Conservation (phyloP, 1,140 invertebrate genomes). For the Lepidotrigona ventralis region DNA sequence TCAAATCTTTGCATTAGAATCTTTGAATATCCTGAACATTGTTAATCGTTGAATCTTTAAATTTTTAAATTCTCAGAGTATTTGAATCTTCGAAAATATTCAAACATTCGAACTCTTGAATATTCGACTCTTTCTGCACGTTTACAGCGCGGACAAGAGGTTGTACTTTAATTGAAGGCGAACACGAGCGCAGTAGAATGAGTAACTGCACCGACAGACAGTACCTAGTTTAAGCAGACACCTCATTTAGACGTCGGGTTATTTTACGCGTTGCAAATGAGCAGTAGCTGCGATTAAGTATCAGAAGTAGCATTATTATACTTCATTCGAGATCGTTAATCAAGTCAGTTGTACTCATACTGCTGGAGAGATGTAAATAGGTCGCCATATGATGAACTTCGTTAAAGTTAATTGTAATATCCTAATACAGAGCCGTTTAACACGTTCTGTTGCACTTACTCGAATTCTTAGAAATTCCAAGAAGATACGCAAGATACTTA, state of each 20-base stretch:
- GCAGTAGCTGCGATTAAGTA: neutral
- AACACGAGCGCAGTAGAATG: neutral
- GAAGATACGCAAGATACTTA: neutral
- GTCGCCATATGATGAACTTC: conserved; percentile 43
- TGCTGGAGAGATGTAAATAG: conserved; percentile 36
- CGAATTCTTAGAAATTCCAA: neutral
- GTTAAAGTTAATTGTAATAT: conserved; percentile 54
- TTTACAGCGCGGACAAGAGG: neutral
- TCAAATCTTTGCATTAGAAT: too few relatives aligned
- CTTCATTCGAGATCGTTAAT: conserved; percentile 34
- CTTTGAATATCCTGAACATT: neutral
- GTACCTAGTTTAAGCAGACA: neutral
- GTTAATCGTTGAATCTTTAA: neutral
- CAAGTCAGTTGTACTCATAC: conserved; percentile 16
- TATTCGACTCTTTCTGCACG: neutral
- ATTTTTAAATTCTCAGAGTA: neutral
- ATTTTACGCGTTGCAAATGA: neutral
- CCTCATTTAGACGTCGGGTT: neutral
- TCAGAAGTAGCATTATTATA: neutral
- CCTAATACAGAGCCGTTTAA: conserved; percentile 33
- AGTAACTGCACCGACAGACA: neutral
- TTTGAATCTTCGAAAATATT: neutral
- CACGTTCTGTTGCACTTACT: neutral
- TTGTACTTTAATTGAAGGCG: neutral
- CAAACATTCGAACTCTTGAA: neutral